These are phyloP conservation scores for Triplophysa yarkandensis DNA, from an alignment of 2,797 vertebrate genomes.

Conservation along the genomic window DNA sequence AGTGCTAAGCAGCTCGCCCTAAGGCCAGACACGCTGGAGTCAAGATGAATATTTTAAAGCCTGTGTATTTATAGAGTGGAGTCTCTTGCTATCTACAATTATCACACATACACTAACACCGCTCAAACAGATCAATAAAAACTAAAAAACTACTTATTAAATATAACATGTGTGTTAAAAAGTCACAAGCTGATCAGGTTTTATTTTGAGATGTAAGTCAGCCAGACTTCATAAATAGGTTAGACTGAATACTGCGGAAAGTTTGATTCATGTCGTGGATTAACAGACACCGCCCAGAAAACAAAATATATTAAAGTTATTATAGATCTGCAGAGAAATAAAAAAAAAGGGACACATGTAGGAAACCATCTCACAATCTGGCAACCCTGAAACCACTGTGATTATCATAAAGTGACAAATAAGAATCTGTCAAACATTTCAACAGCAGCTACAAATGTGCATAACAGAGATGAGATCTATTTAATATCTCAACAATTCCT, in stretches of 20 bases:
- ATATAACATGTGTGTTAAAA: constrained; percentile 39
- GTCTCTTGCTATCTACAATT: constrained; percentile 82
- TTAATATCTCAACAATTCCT: too few species aligned
- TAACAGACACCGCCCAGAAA: constrained; percentile 14
- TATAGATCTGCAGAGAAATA: background rate
- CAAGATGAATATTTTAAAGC: constrained; percentile 90
- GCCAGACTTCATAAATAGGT: constrained; percentile 58
- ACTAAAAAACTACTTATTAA: constrained; percentile 48
- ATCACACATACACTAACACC: constrained; percentile 70
- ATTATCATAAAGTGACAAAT: too few species aligned
- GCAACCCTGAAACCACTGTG: too few species aligned
- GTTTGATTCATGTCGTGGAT: constrained; percentile 68
- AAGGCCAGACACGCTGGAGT: constrained; percentile 96
- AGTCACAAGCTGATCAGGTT: background rate
- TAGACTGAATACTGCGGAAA: constrained; percentile 62
- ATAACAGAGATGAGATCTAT: too few species aligned
- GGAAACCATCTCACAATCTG: background rate
- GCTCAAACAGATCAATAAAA: constrained; percentile 73
- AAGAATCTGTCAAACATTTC: too few species aligned
- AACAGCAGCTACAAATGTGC: too few species aligned
- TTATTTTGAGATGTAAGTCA: background rate
- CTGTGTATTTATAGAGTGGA: constrained; percentile 89
- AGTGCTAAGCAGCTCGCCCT: constrained; percentile 82
- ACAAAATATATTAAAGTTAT: background rate
- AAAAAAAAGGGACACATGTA: background rate